Evolutionary conservation across 2,113 vertebrate genomes (phyloP), one percentile per base, ranked within the genome.

Genomic region (Cryptotis parvus): DNA sequence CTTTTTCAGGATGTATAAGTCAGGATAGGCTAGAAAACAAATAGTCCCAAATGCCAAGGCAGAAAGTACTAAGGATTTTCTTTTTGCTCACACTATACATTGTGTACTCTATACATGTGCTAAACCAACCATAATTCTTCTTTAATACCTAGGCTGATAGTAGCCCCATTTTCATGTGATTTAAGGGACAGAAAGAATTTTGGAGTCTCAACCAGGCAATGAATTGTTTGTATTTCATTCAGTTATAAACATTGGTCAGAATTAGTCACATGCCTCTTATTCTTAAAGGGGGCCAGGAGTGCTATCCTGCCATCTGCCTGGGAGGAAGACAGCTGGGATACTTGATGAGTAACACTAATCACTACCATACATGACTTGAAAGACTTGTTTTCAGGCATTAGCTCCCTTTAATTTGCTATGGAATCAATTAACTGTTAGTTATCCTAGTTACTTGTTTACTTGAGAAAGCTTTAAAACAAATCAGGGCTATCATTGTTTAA

Each of bases 301-400:
- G 26, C 77, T 33, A 8, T 58, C 49, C 33, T 24, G 22, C 95
- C 76, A 83, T 91, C 65, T 92, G 92, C 49, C 66, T 35, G 9
- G 37, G 66, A 92, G 88, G 75, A 92, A 75, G 87, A 86, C 87
- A 92, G 80, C 45, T 94, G 90, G 45, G 49, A n/a, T 61, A 27
- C 39, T 72, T 74, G 86, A 58, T 72, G 73, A 88, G 22, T 90
- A 69, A 82, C 49, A n/a, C 75, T 74, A 58, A 72, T 83, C 75
- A 45, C 58, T 89, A 27, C 69, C 58, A 65, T 37, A 45, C 37
- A 26, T 16, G 45, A 35, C 55, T n/a, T 45, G 15, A 75, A 72
- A 83, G 58, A 69, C 75, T 75, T 58, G 65, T 94, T 91, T 92
- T 63, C 18, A 79, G 24, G 35, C 55, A 78, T 69, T 58, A 85